phyloP scores from a whole-genome alignment of 2,888 invertebrate genomes.

The Smittia aterrima region DNA sequence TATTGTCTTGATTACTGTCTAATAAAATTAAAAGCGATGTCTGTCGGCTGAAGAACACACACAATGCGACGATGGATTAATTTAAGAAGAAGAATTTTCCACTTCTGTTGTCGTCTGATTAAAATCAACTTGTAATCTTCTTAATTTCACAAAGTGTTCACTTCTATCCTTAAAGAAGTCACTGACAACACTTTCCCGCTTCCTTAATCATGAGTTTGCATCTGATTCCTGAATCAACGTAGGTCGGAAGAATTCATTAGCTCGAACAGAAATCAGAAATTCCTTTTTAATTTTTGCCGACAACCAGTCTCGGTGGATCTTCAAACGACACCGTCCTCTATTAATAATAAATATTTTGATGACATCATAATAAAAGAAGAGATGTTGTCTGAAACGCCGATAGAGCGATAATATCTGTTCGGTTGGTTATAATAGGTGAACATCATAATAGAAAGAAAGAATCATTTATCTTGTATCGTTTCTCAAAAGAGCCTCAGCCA shows the following conservation, averaged over 20 bases:
- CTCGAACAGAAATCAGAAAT: background rate
- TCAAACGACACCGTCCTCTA: conserved; percentile 33
- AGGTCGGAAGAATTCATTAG: background rate
- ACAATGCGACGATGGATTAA: background rate
- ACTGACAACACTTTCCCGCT: too few species aligned
- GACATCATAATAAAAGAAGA: conserved; percentile 39
- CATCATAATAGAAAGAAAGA: conserved; percentile 39
- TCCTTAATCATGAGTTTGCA: background rate
- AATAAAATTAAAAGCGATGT: conserved; percentile 33
- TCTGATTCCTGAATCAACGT: background rate
- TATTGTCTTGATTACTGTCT: conserved; percentile 41
- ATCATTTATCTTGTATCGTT: conserved; percentile 41
- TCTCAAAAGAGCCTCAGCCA: background rate
- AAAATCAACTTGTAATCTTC: too few species aligned
- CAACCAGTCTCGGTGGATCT: conserved; percentile 14
- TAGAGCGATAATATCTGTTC: conserved; percentile 23
- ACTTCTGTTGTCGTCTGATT: background rate
- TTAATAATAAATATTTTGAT: conserved; percentile 42
- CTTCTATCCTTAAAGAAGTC: too few species aligned
- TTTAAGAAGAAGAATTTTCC: background rate
- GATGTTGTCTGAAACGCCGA: conserved; percentile 24
- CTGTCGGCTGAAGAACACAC: conserved; percentile 18
- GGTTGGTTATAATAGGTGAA: conserved; percentile 34
- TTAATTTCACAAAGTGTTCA: too few species aligned
- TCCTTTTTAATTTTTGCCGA: background rate